phyloP scores from a whole-genome alignment of 2,888 invertebrate species.

The Cryptophagus acutangulus region DNA sequence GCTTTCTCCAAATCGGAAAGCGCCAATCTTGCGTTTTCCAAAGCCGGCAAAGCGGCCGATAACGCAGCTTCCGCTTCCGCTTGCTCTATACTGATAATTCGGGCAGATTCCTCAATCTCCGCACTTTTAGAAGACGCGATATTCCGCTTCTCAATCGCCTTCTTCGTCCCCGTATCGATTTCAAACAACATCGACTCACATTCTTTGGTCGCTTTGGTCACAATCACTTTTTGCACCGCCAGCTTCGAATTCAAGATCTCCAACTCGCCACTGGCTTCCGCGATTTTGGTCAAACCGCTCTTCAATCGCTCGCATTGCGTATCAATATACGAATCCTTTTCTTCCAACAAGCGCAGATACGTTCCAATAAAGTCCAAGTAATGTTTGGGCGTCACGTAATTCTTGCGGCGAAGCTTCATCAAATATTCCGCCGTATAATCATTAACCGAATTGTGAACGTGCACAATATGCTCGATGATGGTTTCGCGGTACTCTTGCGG shows the following conservation, averaged over 20 bases:
- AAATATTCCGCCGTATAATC: conserved; percentile 69
- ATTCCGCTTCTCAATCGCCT: conserved; percentile 72
- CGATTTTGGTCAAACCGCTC: conserved; percentile 75
- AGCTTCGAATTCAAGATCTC: conserved; percentile 74
- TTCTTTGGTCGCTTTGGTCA: conserved; percentile 73
- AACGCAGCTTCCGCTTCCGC: conserved; percentile 77
- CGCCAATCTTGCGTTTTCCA: conserved; percentile 76
- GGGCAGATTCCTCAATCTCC: conserved; percentile 78
- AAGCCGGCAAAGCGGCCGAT: conserved; percentile 76
- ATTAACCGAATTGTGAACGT: conserved; percentile 74
- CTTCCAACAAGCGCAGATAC: conserved; percentile 70
- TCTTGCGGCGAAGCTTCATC: conserved; percentile 68
- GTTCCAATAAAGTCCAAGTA: conserved; percentile 82
- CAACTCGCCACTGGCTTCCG: conserved; percentile 79
- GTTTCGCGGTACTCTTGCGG: conserved; percentile 51
- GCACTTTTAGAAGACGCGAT: conserved; percentile 74
- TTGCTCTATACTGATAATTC: conserved; percentile 75
- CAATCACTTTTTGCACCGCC: conserved; percentile 76
- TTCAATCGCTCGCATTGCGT: conserved; percentile 65
- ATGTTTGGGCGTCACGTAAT: conserved; percentile 89
- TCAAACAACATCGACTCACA: conserved; percentile 74
- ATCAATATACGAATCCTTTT: conserved; percentile 60
- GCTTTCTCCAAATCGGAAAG: conserved; percentile 79
- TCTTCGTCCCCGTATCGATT: conserved; percentile 66
- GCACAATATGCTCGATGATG: conserved; percentile 80